Evolutionary conservation across 2,797 vertebrate genomes (phyloP), one percentile per base, ranked within the genome.

Genomic region (Falco novaeseelandiae): DNA sequence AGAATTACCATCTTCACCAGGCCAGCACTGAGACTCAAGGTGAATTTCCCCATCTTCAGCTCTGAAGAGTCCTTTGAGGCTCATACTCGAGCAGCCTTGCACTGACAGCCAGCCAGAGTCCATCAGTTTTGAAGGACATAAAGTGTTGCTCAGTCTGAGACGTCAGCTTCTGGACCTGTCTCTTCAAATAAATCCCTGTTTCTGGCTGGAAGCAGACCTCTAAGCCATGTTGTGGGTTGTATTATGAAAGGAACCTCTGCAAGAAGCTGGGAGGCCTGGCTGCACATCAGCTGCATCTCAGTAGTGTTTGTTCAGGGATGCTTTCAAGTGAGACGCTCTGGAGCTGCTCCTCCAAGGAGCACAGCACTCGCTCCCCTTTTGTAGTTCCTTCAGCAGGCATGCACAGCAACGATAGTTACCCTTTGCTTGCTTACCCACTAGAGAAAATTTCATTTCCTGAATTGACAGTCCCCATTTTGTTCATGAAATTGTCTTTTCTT

Each of bases 401-500:
- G 19, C 71, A 78, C 44, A 79, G 18, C 55, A 61, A 42, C 0
- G 8, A 12, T 27, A 27, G 67, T 87, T 69, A 57, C 8, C 65
- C 46, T 83, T 32, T 58, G 44, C 88, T 77, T 73, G 70, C 81
- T 90, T 86, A 86, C 57, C 86, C 36, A 18, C 78, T 52, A 51
- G 26, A 69, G 38, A 71, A 73, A 93, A 92, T 44, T 74, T 83
- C 57, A 88, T 94, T 88, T 95, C 51, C 93, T 72, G 65, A 51
- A 51, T 91, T 76, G 84, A 58, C 54, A 51, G 58, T 92, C 72
- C 65, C 65, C 6, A 0, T 91, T 74, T 65, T 22, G 27, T 88
- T 94, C 84, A 89, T 94, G 92, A 95, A 97, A 96, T 83, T 92
- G 91, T 86, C 91, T 90, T 89, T 84, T 86, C 83, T 87, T 81